Evolutionary conservation across 2,113 vertebrate species (phyloP).

Genomic region (Isichthys henryi): DNA sequence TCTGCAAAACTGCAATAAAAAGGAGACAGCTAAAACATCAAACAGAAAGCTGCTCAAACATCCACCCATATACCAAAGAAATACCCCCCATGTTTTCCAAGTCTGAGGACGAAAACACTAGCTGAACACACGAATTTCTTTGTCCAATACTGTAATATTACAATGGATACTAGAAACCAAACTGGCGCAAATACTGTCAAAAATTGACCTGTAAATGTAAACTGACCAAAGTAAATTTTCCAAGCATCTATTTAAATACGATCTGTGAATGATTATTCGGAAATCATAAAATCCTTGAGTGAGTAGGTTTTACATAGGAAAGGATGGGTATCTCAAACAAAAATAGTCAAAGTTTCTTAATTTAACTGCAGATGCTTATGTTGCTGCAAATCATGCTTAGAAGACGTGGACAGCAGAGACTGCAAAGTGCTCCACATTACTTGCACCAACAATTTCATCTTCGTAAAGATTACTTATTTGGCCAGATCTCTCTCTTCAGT

Average conservation of each 20-base stretch:
- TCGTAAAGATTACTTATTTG: background rate
- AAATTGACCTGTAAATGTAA: too few species aligned
- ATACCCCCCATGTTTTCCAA: background rate
- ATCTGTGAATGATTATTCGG: background rate
- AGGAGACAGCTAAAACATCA: background rate
- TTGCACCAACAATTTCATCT: background rate
- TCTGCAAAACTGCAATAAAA: conserved; percentile 68
- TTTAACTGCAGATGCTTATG: background rate
- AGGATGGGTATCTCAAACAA: background rate
- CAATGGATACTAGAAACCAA: background rate
- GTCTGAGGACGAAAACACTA: background rate
- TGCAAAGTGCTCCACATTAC: background rate
- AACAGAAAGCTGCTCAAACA: background rate
- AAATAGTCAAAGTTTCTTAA: background rate
- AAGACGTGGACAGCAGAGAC: too few species aligned
- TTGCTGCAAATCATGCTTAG: background rate
- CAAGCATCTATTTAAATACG: background rate
- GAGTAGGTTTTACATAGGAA: background rate
- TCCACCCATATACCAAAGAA: background rate
- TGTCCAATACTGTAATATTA: background rate
- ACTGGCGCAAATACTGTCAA: background rate
- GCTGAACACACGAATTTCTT: background rate
- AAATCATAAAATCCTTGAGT: background rate
- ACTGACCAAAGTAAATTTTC: background rate
- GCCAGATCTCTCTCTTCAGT: too few species aligned